A percentile compares a stretch with the other conserved stretches of the same genome.
These are phyloP conservation scores for Crocodylus rhombifer DNA, from an alignment of 2,797 vertebrate genomes.

Conservation along the genomic window DNA sequence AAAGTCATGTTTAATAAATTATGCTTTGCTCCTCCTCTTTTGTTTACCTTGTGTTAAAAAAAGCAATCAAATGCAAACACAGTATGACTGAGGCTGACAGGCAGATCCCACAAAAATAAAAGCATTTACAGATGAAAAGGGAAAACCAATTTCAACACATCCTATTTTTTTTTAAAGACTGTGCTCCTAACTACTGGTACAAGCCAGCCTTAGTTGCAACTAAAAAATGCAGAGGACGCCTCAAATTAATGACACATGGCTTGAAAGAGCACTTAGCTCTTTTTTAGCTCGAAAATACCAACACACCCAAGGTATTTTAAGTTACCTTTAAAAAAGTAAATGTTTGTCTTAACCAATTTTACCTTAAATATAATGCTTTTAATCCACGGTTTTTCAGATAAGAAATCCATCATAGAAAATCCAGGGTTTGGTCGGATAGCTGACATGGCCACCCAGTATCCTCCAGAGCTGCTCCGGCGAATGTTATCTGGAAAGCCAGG, in stretches of 20 bases:
- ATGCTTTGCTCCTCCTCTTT: not conserved
- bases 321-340: too few species aligned
- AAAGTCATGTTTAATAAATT: not conserved
- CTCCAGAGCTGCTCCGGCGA: slow-evolving; percentile 91
- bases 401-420: slow-evolving; percentile 96
- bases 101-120: not conserved
- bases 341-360: not conserved
- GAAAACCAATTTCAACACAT: not conserved
- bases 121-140: not conserved
- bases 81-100: not conserved
- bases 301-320: too few species aligned
- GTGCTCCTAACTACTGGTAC: not conserved
- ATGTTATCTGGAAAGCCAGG: slow-evolving; percentile 97
- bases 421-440: slow-evolving; percentile 90
- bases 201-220: not conserved
- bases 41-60: not conserved
- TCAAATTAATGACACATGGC: not conserved
- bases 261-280: not conserved
- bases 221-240: not conserved
- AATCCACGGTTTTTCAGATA: slow-evolving; percentile 93
- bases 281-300: too few species aligned
- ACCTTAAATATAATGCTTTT: slow-evolving; percentile 97
- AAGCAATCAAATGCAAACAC: not conserved
- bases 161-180: not conserved
- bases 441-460: slow-evolving; percentile 95